phyloP scores from a whole-genome alignment of 2,888 invertebrate species.

The Microctonus aethiopoides region DNA sequence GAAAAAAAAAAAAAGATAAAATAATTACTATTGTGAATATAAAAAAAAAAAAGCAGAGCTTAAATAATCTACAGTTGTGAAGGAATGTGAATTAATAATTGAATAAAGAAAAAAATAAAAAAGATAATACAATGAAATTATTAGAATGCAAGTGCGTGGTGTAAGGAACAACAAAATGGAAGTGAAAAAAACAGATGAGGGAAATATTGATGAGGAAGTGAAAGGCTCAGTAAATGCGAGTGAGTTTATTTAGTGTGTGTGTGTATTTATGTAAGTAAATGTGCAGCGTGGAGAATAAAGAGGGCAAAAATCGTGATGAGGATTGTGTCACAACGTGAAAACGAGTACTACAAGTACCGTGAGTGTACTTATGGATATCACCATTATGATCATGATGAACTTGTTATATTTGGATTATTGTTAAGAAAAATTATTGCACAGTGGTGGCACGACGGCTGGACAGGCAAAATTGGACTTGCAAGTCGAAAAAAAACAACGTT shows the following conservation, averaged over 20 bases:
- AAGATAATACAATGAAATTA: not conserved
- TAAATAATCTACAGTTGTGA: no score
- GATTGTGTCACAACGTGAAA: conserved; percentile 29
- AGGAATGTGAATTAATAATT: no score
- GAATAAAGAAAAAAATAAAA: not conserved
- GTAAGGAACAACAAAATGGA: not conserved
- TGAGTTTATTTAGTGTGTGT: not conserved
- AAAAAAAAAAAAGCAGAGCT: no score
- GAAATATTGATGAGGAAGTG: conserved; percentile 20
- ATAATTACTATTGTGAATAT: no score
- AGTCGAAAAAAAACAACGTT: not conserved
- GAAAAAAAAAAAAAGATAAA: no score
- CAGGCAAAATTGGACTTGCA: conserved; percentile 23
- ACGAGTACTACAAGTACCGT: conserved; percentile 30
- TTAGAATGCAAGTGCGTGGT: not conserved
- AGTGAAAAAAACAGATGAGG: not conserved
- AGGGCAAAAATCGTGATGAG: conserved; percentile 34
- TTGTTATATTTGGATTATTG: not conserved
- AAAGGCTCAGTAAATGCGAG: conserved; percentile 1
- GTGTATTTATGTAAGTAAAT: no score
- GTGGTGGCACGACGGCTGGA: conserved; percentile 14
- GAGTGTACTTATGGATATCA: conserved; percentile 12
- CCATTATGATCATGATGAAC: conserved; percentile 1
- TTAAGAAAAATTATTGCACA: conserved; percentile 15
- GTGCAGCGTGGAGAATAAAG: no score